phyloP scores from a whole-genome alignment of 2,113 vertebrate genomes.

The Psammodynastes pulverulentus region DNA sequence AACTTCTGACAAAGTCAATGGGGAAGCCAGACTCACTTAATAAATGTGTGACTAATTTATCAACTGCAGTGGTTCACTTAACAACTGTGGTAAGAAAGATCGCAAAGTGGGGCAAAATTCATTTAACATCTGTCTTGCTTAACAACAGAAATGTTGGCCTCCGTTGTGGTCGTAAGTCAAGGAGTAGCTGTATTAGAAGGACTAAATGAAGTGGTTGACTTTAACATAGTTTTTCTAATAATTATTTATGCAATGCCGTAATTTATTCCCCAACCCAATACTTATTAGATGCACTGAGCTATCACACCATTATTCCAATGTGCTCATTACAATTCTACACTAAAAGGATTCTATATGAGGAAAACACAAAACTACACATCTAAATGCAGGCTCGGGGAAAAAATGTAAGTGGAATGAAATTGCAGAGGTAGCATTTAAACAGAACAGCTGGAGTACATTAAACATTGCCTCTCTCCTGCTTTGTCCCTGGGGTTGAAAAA shows the following conservation, averaged over 20 bases:
- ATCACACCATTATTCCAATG: neutral
- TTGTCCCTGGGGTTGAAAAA: constrained; percentile 64
- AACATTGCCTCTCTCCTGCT: constrained; percentile 59
- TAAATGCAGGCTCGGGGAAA: constrained; percentile 50
- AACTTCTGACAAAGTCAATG: too few relatives aligned
- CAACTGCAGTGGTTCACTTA: too few relatives aligned
- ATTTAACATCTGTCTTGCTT: too few relatives aligned
- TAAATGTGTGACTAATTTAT: too few relatives aligned
- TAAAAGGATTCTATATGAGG: neutral
- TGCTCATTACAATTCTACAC: neutral
- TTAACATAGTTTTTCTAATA: neutral
- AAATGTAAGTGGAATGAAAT: constrained; percentile 66
- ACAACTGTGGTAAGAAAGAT: too few relatives aligned
- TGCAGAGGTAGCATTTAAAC: constrained; percentile 70
- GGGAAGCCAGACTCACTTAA: too few relatives aligned
- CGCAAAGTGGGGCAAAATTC: too few relatives aligned
- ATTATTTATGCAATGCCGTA: neutral
- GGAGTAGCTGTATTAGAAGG: neutral
- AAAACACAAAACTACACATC: constrained; percentile 34
- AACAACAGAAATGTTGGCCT: too few relatives aligned
- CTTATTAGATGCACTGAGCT: neutral
- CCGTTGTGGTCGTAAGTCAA: too few relatives aligned
- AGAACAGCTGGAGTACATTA: constrained; percentile 82
- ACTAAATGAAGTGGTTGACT: neutral
- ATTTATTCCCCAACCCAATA: neutral